These are phyloP conservation scores for Ormyrus nitidulus DNA, from an alignment of 2,888 invertebrate species.

Conservation along the genomic window DNA sequence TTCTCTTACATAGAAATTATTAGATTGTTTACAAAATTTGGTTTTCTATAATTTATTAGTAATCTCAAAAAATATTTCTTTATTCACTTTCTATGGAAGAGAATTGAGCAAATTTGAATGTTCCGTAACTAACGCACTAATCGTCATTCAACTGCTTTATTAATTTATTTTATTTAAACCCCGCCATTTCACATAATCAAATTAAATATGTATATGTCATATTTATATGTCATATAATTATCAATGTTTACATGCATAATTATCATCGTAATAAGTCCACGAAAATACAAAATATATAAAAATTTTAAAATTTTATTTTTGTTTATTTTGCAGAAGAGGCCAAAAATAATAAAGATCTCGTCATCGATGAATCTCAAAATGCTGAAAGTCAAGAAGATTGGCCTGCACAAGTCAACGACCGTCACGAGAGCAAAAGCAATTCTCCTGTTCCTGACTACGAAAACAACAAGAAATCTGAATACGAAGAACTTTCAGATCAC, in stretches of 20 bases:
- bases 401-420: conserved; percentile 48
- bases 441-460: conserved; percentile 36
- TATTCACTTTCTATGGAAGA: background rate
- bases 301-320: too few species aligned
- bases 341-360: conserved; percentile 28
- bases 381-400: conserved; percentile 46
- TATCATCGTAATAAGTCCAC: too few species aligned
- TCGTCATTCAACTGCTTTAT: background rate
- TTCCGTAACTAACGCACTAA: background rate
- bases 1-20: too few species aligned
- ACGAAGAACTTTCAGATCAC: conserved; percentile 71
- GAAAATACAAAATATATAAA: too few species aligned
- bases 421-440: conserved; percentile 40
- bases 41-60: too few species aligned
- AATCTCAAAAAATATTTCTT: background rate
- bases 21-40: background rate
- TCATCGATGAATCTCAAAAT: conserved; percentile 56
- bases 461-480: conserved; percentile 65
- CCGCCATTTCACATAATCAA: too few species aligned
- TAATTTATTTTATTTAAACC: background rate
- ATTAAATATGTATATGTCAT: too few species aligned
- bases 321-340: background rate
- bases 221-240: too few species aligned
- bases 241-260: too few species aligned
- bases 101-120: too few species aligned